These are phyloP conservation scores for Nephotettix cincticeps DNA, from an alignment of 1,140 invertebrate species.

Conservation along the genomic window DNA sequence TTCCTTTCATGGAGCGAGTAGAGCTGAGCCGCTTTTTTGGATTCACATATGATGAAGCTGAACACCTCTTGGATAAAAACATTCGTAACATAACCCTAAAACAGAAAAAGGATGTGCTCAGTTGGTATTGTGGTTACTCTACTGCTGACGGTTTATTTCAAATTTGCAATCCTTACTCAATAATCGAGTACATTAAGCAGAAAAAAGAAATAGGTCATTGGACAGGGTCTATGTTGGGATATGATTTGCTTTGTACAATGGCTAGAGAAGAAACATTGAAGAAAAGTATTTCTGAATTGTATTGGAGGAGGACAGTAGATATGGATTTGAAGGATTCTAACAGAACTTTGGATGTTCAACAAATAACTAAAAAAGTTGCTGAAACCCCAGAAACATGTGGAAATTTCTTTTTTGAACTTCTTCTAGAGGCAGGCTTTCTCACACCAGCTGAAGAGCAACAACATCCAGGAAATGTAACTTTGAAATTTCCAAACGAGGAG, in stretches of 20 bases:
- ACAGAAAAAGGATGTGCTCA: neutral
- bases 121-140: neutral
- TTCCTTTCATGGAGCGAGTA: neutral
- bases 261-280: neutral
- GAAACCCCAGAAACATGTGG: neutral
- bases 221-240: neutral
- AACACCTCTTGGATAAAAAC: neutral
- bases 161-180: neutral
- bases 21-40: neutral
- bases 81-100: neutral
- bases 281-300: neutral
- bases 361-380: neutral
- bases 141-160: neutral
- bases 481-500: neutral
- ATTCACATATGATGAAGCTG: neutral
- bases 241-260: neutral
- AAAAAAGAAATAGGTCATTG: neutral
- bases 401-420: neutral
- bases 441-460: neutral
- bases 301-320: neutral
- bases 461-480: neutral
- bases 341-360: neutral
- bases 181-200: neutral
- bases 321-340: neutral
- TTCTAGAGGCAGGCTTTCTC: neutral